These are phyloP conservation scores for Sacculina carcini DNA, from an alignment of 2,888 invertebrate species.

Conservation along the genomic window DNA sequence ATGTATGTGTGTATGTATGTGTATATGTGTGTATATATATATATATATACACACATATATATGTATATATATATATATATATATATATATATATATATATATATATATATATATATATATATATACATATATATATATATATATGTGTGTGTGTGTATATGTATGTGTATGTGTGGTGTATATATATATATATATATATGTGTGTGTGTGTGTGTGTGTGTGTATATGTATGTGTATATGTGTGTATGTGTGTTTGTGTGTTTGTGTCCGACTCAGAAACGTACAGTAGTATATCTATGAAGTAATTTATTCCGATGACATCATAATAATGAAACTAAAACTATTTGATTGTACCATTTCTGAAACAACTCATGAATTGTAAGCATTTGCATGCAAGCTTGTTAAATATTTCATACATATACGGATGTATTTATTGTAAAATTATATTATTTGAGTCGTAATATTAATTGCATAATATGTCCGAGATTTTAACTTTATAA, in stretches of 20 bases:
- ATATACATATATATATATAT: slow-evolving; percentile 2
- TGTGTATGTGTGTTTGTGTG: neutral
- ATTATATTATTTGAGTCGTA: too few species aligned
- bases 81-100: slow-evolving; percentile 5
- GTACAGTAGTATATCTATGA: too few species aligned
- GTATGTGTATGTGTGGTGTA: neutral
- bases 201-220: neutral
- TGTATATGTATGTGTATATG: neutral
- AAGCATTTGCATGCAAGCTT: too few species aligned
- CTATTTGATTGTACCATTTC: too few species aligned
- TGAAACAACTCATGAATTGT: too few species aligned
- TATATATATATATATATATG: neutral
- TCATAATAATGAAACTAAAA: too few species aligned
- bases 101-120: neutral
- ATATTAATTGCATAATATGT: too few species aligned
- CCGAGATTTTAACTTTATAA: too few species aligned
- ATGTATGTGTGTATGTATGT: neutral
- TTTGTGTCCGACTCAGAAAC: neutral
- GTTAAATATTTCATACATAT: too few species aligned
- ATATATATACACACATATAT: neutral
- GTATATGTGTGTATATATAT: neutral
- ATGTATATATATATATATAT: slow-evolving; percentile 6
- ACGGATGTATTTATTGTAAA: too few species aligned
- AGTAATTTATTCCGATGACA: too few species aligned
- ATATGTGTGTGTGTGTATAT: neutral